These are phyloP conservation scores for Amiota communis DNA, from an alignment of 2,888 invertebrate species.

Conservation along the genomic window DNA sequence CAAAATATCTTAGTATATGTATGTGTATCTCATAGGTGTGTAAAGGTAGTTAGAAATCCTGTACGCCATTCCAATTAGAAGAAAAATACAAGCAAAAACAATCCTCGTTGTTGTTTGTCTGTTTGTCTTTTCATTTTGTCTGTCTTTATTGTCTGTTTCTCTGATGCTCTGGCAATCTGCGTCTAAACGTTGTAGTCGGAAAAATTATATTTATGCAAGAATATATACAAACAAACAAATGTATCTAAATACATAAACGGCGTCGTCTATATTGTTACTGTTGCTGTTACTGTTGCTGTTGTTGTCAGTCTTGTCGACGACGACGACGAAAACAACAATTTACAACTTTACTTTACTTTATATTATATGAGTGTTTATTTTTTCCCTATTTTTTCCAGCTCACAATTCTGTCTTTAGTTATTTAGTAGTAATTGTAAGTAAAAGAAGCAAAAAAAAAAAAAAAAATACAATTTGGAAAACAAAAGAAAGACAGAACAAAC, in stretches of 20 bases:
- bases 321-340: background rate
- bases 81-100: background rate
- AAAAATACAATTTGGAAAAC: background rate
- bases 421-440: no score
- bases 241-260: constrained; percentile 11
- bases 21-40: constrained; percentile 19
- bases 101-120: background rate
- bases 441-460: no score
- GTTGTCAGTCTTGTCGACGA: no score
- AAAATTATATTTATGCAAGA: constrained; percentile 2
- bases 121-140: no score
- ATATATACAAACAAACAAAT: background rate
- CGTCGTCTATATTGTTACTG: background rate
- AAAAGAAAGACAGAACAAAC: background rate
- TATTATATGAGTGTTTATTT: constrained; percentile 12
- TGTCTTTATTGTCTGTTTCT: no score
- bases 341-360: background rate
- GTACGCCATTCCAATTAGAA: background rate
- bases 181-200: background rate
- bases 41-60: background rate
- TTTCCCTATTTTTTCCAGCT: background rate
- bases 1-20: background rate
- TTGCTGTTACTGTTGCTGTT: no score
- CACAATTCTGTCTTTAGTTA: no score
- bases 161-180: no score